Base-by-base conservation (phyloP, 2,888 invertebrate species). In the Drosophila macrospina region DNA sequence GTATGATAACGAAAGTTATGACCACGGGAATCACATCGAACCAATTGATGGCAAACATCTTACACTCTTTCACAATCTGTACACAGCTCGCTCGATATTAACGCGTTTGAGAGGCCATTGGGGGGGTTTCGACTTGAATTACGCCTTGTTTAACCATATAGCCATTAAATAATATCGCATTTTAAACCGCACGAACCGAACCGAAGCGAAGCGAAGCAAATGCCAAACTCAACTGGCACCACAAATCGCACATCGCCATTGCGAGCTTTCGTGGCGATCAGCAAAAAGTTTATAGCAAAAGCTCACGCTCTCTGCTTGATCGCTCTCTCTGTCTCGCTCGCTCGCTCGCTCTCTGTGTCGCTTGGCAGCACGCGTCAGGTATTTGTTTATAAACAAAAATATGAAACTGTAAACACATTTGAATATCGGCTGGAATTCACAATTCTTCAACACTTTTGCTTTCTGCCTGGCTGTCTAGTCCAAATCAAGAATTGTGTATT, bases 381-480 rank as follows among this genome's bases (percentile, higher is more conserved):
- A 66, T 78, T 88, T 83, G 88, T 83, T 83, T 86, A 84, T 84
- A 88, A 83, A 83, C 88, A 88, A 78, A 78, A 52, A 70, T 65
- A 50, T 47, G 52, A 80, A 86, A 70, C 69, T 72, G 70, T 70
- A 71, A 80, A 79, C 68, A 72, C 50, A 62, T 61, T 74, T 55
- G 37, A 45, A 64, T 56, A 61, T 67, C 63, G 8, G 39, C 52
- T 61, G 61, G 48, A 64, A 74, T 63, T 48, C 34, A 60, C 37
- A 78, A 56, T 66, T 60, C 45, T 30, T 56, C 42, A 64, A 56
- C 72, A 88, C 84, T 83, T 86, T 84, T 86, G 80, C 70, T 88
- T 88, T 88, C 66, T 44, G 63, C 15, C 44, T 24, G 44, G 20
- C 5, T 24, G 69, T 36, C 68, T 59, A 34, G 68, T 30, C 32